Conservation (phyloP, 2,888 invertebrate species). For the Blastobasis adustella region DNA sequence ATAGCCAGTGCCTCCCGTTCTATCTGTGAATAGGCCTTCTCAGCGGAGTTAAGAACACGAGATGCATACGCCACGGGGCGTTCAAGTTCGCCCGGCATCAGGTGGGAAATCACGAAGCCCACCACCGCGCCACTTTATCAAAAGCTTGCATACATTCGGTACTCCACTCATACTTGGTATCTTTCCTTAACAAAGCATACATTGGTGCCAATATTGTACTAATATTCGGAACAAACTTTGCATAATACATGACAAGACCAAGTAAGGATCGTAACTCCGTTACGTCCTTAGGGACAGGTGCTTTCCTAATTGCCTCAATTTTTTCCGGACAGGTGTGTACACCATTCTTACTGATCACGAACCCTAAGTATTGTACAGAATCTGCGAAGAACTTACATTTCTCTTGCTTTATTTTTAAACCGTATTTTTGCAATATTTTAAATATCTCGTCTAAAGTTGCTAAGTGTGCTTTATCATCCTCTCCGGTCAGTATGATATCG, state of each 20-base stretch:
- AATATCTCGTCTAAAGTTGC: conserved; percentile 11
- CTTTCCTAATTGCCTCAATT: conserved; percentile 9
- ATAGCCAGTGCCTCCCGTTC: conserved; percentile 12
- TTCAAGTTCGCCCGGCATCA: conserved; percentile 3
- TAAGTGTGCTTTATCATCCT: conserved; percentile 6
- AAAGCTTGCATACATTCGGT: conserved; percentile 3
- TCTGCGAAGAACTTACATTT: conserved; percentile 14
- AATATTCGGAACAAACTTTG: conserved; percentile 13
- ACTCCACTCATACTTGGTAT: conserved; percentile 2
- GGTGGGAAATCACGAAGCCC: conserved; percentile 10
- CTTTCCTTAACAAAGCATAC: conserved; percentile 8
- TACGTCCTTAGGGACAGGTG: conserved; percentile 10
- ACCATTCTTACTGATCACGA: conserved; percentile 8
- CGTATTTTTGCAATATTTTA: conserved; percentile 6
- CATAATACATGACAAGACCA: conserved; percentile 18
- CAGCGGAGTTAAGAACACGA: conserved; percentile 3
- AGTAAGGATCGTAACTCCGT: conserved; percentile 17
- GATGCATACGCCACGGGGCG: conserved; percentile 9
- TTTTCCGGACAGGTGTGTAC: conserved; percentile 15
- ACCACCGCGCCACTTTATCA: conserved; percentile 6
- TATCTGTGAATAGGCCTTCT: conserved; percentile 6
- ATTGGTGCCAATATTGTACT: too few relatives aligned
- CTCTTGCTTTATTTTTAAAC: conserved; percentile 9
- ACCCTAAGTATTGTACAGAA: conserved; percentile 7
- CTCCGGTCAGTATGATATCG: conserved; percentile 11